Evolutionary conservation across 53 echinoderm and acorn worm genomes (phyloP), one percentile per base, ranked within the genome.

Genomic region (Temnopleurus reevesii): DNA sequence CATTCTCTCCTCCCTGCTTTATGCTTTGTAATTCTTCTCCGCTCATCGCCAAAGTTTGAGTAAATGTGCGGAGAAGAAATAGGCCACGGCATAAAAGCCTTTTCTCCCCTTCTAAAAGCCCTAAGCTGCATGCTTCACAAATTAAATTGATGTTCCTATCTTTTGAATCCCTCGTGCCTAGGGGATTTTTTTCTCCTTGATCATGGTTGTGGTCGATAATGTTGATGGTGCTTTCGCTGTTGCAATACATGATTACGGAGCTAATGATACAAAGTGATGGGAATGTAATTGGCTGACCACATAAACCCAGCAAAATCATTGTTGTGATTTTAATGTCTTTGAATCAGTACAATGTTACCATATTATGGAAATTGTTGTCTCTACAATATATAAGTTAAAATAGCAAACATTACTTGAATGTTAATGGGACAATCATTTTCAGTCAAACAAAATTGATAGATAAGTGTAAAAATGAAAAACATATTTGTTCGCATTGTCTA

Each of bases 111-210:
- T 79, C 79, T 46, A 47, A 47, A 79, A 47, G 79, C 79, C 27
- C 79, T 49, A 41, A 30, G 79, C 79, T 7, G 30, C 49, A 49
- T 79, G 79, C 79, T 79, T 46, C 79, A 79, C 83, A 83, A 83
- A 83, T 83, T 55, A 54, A 83, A 56, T 83, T 83, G 83, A 83
- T 83, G 83, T 35, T 15, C 83, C 55, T 31, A 83, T 83, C 55
- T 83, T 83, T 56, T 55, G 30, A 51, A 51, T 83, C 55, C 55
- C 53, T 49, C 41, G 10, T 18, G 54, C 54, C 36, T 9, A 21
- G 4, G 41, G 71, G 38, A 41, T 41, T 71, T 71, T 43, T 51
- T 80, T 80, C 53, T 28, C 51, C 51, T 26, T 53, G 53, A 49
- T 49, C 30, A 49, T 27, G 80, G 26, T 51, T 35, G n/a, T 71